Evolutionary conservation across 1,140 invertebrate genomes (phyloP), one percentile per base, ranked within the genome.

Genomic region (Sinella curviseta): DNA sequence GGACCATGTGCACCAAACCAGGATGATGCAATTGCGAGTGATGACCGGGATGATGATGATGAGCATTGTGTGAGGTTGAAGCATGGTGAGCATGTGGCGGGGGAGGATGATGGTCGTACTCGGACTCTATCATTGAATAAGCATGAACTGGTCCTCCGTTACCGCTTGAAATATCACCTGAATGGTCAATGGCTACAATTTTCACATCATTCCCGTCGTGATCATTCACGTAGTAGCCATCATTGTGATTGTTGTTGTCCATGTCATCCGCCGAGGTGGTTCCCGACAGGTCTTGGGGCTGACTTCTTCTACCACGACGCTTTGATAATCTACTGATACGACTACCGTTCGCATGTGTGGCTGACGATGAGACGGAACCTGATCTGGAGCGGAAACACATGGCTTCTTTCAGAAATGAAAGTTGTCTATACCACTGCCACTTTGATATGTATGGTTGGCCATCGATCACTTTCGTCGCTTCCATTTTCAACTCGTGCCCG

Each of bases 381-480:
- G 34, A 39, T 4, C 74, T 12, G 14, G 74, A 74, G 1, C 78
- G 73, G 74, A 79, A 79, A 28, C 54, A 65, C 31, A 79, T 74
- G 16, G 78, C 74, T 24, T 79, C 78, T 30, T 79, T 79, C 17
- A 79, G 74, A 67, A 79, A 79, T 0, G 73, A 75, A 26, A 79
- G 78, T 24, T 79, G 73, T 65, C 74, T 34, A 26, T 79, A 79
- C 78, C 78, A 79, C 65, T 79, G 78, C 78, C 78, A 79, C 17
- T 79, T 79, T 8, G 78, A 79, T 34, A 57, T 35, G 4, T 35
- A n/a, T 35, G 73, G 12, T 4, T 76, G 39, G 0, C 55, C 78
- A 36, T 76, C 74, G 16, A 39, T 54, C 24, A 57, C 34, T 17
- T 54, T 73, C 0, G 73, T 36, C 31, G 57, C 74, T 33, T 79